A percentile compares a stretch with the other conserved stretches of the same genome.
Evolutionary conservation across 2,888 invertebrate genomes (phyloP).

Genomic region (Nesidiocoris tenuis): DNA sequence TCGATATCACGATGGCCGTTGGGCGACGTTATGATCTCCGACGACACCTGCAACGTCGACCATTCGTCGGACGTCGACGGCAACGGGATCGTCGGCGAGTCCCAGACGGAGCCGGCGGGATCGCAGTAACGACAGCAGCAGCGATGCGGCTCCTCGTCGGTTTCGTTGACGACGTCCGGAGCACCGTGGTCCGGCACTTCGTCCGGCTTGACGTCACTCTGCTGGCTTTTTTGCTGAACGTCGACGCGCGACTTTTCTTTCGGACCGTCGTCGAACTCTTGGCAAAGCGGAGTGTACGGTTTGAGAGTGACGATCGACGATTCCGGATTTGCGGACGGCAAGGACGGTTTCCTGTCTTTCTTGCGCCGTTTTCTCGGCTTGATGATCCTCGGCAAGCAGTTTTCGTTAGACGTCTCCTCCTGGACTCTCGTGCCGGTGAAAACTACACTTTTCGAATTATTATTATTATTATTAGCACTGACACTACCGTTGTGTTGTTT

Average conservation of each 20-base stretch:
- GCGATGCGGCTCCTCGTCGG: conserved; percentile 50
- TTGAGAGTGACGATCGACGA: conserved; percentile 54
- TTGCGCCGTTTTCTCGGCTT: conserved; percentile 87
- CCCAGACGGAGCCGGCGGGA: conserved; percentile 73
- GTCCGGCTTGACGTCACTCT: too few relatives aligned
- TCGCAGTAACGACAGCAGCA: conserved; percentile 78
- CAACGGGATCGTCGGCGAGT: conserved; percentile 57
- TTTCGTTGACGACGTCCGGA: conserved; percentile 20
- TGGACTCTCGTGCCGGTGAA: conserved; percentile 16
- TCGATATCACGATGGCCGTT: conserved; percentile 76
- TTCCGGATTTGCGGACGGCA: conserved; percentile 12
- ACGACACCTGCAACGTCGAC: conserved; percentile 68
- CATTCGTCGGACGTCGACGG: conserved; percentile 55
- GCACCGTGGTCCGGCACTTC: conserved; percentile 44
- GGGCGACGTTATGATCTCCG: conserved; percentile 74
- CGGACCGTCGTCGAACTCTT: conserved; percentile 23
- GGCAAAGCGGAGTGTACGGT: conserved; percentile 56
- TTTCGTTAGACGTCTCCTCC: conserved; percentile 65
- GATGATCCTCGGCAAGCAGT: conserved; percentile 81
- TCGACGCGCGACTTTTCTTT: conserved; percentile 16
- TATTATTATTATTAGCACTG: neutral
- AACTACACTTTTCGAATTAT: neutral
- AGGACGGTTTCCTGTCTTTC: conserved; percentile 75
- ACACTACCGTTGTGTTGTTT: conserved; percentile 13
- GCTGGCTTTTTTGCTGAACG: neutral